A percentile compares a stretch with the other conserved stretches of the same genome.
Evolutionary conservation across 2,888 invertebrate species (phyloP).

Genomic region (Psococerastis gibbosa): DNA sequence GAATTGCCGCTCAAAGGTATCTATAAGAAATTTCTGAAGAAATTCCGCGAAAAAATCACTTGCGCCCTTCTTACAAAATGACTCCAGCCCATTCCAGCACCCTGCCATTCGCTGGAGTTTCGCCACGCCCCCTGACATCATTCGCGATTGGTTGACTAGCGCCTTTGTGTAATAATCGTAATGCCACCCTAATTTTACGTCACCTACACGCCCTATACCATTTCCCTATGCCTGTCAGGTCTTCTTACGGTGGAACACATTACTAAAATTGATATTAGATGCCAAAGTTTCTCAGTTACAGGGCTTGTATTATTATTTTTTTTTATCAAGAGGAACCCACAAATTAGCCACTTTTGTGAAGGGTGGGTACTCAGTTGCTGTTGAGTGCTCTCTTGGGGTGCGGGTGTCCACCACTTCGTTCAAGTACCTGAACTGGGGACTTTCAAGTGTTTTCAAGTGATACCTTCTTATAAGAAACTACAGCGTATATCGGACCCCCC

Average conservation of each 20-base stretch:
- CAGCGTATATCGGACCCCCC: too few species aligned
- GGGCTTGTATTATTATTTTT: not conserved
- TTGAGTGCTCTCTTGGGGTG: not conserved
- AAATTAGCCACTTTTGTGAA: not conserved
- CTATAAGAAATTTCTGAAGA: too few species aligned
- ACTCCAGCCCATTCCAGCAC: not conserved
- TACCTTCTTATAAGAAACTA: too few species aligned
- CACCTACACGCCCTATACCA: not conserved
- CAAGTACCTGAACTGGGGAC: too few species aligned
- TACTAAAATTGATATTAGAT: not conserved
- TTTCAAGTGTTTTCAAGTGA: too few species aligned
- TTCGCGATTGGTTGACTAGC: not conserved
- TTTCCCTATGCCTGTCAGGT: not conserved
- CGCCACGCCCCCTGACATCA: not conserved
- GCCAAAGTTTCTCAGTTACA: not conserved
- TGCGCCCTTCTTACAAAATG: too few species aligned
- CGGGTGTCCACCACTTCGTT: too few species aligned
- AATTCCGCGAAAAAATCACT: too few species aligned
- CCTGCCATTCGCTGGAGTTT: not conserved
- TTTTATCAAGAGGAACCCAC: not conserved
- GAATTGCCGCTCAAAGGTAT: too few species aligned
- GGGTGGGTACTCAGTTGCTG: not conserved
- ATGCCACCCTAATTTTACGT: not conserved
- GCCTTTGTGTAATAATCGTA: not conserved
- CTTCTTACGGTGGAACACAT: not conserved